These are phyloP conservation scores for Vanacampus margaritifer DNA, from an alignment of 2,113 vertebrate genomes.

Conservation along the genomic window DNA sequence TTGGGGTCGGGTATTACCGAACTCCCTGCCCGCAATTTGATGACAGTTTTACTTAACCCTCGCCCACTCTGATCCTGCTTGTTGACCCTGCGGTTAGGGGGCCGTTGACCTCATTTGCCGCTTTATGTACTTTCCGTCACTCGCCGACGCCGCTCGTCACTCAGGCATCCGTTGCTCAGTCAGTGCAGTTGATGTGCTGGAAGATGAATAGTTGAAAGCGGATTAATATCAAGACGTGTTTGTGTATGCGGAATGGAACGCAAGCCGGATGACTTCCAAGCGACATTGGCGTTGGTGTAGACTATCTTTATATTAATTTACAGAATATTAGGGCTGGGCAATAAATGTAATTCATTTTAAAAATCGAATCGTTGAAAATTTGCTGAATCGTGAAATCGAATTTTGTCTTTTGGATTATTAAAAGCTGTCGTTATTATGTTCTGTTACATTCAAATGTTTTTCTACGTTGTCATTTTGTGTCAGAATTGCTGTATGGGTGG, in stretches of 20 bases:
- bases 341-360: no score
- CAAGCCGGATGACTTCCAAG: neutral
- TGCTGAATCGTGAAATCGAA: no score
- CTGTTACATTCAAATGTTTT: no score
- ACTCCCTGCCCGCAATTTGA: slow-evolving; percentile 23
- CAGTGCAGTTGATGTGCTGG: no score
- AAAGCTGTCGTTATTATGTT: no score
- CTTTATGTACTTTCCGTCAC: slow-evolving; percentile 7
- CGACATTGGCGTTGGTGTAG: no score
- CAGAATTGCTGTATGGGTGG: no score
- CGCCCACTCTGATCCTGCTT: slow-evolving; percentile 21
- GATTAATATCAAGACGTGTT: neutral
- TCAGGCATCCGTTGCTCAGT: neutral
- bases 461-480: no score
- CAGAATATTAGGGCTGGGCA: no score
- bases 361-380: no score
- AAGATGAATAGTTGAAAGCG: slow-evolving; percentile 6
- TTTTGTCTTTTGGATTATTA: no score
- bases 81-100: slow-evolving; percentile 16
- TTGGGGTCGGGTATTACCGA: slow-evolving; percentile 7
- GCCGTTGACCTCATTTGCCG: slow-evolving; percentile 27
- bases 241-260: neutral
- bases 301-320: no score
- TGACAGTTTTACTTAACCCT: slow-evolving; percentile 40
- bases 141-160: slow-evolving; percentile 14